Percentiles rank a stretch among this genome's conserved stretches.
Evolutionary conservation across 2,888 invertebrate species (phyloP).

Genomic region (Ectemnius continuus): DNA sequence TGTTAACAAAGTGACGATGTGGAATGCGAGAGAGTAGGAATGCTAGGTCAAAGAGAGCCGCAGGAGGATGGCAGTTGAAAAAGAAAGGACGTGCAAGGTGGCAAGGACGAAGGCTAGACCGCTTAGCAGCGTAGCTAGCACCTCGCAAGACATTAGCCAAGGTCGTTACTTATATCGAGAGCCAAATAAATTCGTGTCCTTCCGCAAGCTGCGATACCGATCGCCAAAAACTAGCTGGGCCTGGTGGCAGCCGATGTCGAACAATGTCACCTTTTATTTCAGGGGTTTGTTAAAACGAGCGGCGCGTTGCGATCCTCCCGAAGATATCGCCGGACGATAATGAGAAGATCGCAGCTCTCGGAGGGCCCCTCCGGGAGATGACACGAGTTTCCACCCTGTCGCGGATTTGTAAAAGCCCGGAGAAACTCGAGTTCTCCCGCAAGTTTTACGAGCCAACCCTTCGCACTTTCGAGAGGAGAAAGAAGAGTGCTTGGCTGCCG

Average conservation of each 20-base stretch:
- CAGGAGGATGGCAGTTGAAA: conserved; percentile 3
- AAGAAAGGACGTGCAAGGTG: conserved; percentile 9
- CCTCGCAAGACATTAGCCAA: conserved; percentile 10
- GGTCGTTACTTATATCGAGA: conserved; percentile 53
- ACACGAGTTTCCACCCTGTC: conserved; percentile 36
- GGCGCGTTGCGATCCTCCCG: conserved; percentile 35
- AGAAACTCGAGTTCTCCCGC: conserved; percentile 34
- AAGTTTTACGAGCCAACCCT: conserved; percentile 67
- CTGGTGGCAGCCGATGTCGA: conserved; percentile 60
- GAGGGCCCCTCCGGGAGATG: conserved; percentile 29
- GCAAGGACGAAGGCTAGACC: conserved; percentile 20
- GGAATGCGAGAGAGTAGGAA: not conserved
- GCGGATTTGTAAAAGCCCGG: conserved; percentile 41
- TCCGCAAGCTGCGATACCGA: conserved; percentile 29
- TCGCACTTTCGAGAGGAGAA: conserved; percentile 49
- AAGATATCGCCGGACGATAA: conserved; percentile 46
- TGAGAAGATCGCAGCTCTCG: conserved; percentile 23
- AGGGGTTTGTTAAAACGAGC: conserved; percentile 12
- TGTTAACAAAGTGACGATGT: not conserved
- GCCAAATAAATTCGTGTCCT: conserved; percentile 58
- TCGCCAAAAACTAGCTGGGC: conserved; percentile 18
- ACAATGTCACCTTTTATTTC: conserved; percentile 53
- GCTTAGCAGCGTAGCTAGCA: conserved; percentile 14
- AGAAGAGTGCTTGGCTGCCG: not conserved
- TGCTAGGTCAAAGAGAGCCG: conserved; percentile 8